Base-by-base conservation (phyloP, 2,113 vertebrate species). In the Drymodes brunneopygia region DNA sequence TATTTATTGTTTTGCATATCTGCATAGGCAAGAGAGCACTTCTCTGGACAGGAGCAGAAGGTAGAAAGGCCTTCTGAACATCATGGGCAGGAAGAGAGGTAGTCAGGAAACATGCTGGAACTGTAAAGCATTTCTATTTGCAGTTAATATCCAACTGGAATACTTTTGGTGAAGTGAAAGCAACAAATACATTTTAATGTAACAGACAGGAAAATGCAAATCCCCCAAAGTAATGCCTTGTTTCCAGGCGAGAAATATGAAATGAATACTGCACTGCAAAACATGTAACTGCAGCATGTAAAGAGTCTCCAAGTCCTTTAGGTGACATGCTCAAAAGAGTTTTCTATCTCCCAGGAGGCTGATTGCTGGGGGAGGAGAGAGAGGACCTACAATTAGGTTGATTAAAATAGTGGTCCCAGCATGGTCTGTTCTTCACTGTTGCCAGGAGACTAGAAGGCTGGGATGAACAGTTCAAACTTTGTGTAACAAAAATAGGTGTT, bases 381-480 rank as follows among this genome's bases (percentile, higher is more conserved):
- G 87, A 87, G 78, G 93, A 91, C 85, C 90, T 93, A 83, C 84
- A 95, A 96, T 94, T 94, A 91, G 9, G 70, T 73, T 95, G 87
- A 97, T 95, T 95, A 95, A 95, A 96, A 90, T 86, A 91, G 91
- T 94, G 94, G 93, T 95, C 93, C 84, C 90, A 80, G 70, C 71
- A 66, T 94, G 87, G 86, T 82, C 81, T 89, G 66, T 91, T 96
- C 87, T 88, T 94, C 58, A 31, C 62, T 70, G 95, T 95, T 97
- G 91, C 94, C 91, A 95, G 94, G 95, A 95, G 74, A 96, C 93
- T 88, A 73, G 84, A 75, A 91, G 42, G 36, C 87, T 80, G 56
- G 27, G 58, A 87, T 77, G 81, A 94, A 90, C 71, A 47, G 62
- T 53, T 95, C 87, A 87, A 95, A 73, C 70, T 92, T 91, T 87